These are phyloP conservation scores for Apus apus DNA, from an alignment of 2,113 vertebrate genomes.

Conservation along the genomic window DNA sequence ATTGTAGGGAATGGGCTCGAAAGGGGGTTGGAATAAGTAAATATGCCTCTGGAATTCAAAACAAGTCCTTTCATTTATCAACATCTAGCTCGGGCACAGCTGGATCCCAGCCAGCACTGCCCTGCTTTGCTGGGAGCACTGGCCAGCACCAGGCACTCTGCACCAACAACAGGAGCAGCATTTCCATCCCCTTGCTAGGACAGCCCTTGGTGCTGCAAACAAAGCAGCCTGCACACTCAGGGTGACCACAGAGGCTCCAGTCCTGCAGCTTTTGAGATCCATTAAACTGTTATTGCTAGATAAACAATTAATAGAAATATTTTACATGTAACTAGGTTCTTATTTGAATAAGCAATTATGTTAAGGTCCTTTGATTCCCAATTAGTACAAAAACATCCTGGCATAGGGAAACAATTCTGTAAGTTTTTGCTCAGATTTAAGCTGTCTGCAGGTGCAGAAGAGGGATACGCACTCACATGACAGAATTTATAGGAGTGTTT, in stretches of 20 bases:
- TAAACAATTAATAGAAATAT: slow-evolving; percentile 31
- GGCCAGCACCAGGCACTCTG: fast-evolving
- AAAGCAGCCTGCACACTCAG: no score
- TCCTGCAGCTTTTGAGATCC: neutral
- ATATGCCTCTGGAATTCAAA: neutral
- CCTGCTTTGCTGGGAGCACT: fast-evolving
- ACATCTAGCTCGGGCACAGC: fast-evolving
- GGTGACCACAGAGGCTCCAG: no score
- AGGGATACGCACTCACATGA: fast-evolving
- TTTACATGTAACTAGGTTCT: neutral
- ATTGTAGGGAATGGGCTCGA: fast-evolving
- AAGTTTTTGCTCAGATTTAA: neutral
- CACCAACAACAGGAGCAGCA: fast-evolving
- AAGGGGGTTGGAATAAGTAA: neutral
- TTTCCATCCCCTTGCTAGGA: fast-evolving
- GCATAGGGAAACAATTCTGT: neutral
- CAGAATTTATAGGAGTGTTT: neutral
- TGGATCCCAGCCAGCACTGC: neutral
- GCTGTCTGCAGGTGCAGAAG: neutral
- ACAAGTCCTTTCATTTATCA: neutral
- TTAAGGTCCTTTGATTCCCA: slow-evolving; percentile 28
- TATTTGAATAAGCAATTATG: slow-evolving; percentile 35
- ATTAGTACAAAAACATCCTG: neutral
- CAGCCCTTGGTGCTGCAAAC: no score
- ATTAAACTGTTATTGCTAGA: neutral